These are phyloP conservation scores for Tridacna gigas DNA, from an alignment of 2,888 invertebrate genomes.

Conservation along the genomic window DNA sequence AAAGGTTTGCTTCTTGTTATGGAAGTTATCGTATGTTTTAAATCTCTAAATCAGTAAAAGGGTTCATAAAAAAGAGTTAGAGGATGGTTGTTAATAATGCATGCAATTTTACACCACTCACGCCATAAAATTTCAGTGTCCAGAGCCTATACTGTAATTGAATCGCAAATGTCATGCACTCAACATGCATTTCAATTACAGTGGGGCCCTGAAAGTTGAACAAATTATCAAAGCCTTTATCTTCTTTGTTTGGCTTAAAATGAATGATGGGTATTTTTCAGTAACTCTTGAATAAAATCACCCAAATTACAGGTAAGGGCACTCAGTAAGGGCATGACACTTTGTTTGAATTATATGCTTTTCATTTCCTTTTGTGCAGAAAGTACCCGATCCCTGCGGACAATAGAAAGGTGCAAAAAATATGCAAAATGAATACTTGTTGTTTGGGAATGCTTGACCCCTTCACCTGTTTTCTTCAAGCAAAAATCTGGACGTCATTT, in stretches of 20 bases:
- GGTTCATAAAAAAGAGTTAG: slow-evolving; percentile 6
- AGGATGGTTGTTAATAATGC: slow-evolving; percentile 51
- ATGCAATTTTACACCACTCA: slow-evolving; percentile 61
- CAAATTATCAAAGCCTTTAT: slow-evolving; percentile 44
- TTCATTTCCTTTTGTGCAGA: slow-evolving; percentile 43
- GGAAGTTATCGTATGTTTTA: too few relatives aligned
- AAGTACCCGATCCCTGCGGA: slow-evolving; percentile 35
- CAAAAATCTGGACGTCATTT: not conserved
- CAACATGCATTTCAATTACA: slow-evolving; percentile 63
- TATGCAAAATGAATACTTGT: slow-evolving; percentile 26
- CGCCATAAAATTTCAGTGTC: slow-evolving; percentile 46
- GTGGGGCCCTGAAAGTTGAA: slow-evolving; percentile 39
- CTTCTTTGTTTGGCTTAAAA: slow-evolving; percentile 51
- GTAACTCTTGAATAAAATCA: slow-evolving; percentile 61
- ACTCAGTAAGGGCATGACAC: slow-evolving; percentile 46
- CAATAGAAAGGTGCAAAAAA: slow-evolving; percentile 52
- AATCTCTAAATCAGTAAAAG: not conserved
- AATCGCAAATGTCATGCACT: slow-evolving; percentile 52
- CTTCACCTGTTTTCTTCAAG: slow-evolving; percentile 3
- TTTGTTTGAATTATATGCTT: slow-evolving; percentile 39
- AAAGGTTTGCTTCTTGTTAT: too few relatives aligned
- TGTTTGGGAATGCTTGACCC: slow-evolving; percentile 1
- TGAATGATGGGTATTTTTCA: slow-evolving; percentile 38
- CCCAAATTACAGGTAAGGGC: slow-evolving; percentile 63
- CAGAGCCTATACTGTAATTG: slow-evolving; percentile 51